Conservation (phyloP, 1,140 invertebrate species). For the Neodiprion fabricii region DNA sequence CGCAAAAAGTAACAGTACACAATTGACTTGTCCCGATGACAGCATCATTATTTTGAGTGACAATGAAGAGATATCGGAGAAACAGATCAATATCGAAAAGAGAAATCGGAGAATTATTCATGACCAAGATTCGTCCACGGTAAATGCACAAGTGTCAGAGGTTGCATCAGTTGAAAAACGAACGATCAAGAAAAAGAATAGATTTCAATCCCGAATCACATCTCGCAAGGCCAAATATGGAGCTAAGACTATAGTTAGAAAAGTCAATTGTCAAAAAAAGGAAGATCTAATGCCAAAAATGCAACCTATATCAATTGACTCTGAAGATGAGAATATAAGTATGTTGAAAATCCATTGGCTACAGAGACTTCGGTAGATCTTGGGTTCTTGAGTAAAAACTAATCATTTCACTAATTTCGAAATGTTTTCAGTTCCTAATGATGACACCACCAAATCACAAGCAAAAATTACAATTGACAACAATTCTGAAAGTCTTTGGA, state of each 20-base stretch:
- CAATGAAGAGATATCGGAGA: neutral
- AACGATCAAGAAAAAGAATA: neutral
- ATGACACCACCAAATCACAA: neutral
- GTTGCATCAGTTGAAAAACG: neutral
- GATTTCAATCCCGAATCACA: no score
- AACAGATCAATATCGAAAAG: neutral
- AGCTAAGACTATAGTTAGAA: neutral
- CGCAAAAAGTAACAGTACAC: neutral
- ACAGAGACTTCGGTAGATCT: no score
- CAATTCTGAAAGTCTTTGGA: neutral
- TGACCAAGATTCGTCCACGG: neutral
- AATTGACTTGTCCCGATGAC: no score
- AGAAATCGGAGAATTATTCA: neutral
- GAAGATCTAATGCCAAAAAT: no score
- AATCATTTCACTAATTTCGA: neutral
- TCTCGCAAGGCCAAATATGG: no score
- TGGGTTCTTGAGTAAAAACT: neutral
- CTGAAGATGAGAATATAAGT: conserved; percentile 1
- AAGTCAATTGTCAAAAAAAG: no score
- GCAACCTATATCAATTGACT: neutral
- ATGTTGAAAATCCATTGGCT: neutral
- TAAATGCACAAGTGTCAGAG: neutral
- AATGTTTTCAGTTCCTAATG: neutral
- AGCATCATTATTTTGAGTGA: neutral
- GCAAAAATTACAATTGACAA: neutral